Base-by-base conservation (phyloP, 1,140 invertebrate genomes). In the Macrobrachium nipponense region DNA sequence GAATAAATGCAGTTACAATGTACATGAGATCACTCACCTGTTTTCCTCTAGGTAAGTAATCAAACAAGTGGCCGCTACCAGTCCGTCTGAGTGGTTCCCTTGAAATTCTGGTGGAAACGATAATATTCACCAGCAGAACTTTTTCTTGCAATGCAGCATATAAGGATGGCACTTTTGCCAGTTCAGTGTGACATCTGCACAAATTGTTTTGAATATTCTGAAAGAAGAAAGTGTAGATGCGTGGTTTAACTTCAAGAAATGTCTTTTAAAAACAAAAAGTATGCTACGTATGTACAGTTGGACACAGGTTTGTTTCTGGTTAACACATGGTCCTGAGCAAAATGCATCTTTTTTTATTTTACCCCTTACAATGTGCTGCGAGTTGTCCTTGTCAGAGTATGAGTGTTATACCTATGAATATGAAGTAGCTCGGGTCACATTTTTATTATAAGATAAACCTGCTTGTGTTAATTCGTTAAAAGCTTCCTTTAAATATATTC, bases 41-140 rank as follows among this genome's bases (percentile, higher is more conserved):
- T 95, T 95, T 72, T 93, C 92, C 91, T 97, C 95, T 36, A 98
- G 91, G 92, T 96, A 98, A 64, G 96, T 92, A 51, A 95, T 94
- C 70, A 97, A 92, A 14, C 96, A 94, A 84, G 94, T 94, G 11
- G 96, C 90, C 90, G 95, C 97, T 80, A 95, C 94, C 75, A 97
- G 92, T 72, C 95, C 92, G n/a, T n/a, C 90, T 98, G 96, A 0
- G 95, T 97, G 86, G 95, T 94, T 90, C 94, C 95, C 68, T 94
- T 93, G 96, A 97, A 98, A 87, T 96, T 95, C 89, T 98, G 96
- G 90, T 97, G 94, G 90, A 94, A 97, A 89, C 96, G 94, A 90
- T 96, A 96, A 91, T 95, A 96, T 88, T 96, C 94, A 86, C 83
- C 85, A 20, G 61, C 36, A 2, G 88, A 17, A 88, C 84, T 43